phyloP scores from a whole-genome alignment of 1,140 invertebrate genomes.

The Hesperophylax magnus region DNA sequence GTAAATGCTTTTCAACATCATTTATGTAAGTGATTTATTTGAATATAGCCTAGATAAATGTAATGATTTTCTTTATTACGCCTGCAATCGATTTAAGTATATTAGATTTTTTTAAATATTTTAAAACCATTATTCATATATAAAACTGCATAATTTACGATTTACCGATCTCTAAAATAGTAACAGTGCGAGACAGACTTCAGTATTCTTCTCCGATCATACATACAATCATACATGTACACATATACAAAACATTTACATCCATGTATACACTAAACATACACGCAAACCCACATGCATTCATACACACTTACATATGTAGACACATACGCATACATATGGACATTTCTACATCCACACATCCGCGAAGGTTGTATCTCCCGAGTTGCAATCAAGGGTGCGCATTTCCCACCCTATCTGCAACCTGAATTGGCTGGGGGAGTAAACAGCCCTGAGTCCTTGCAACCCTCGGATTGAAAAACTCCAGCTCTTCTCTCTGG shows the following conservation, averaged over 20 bases:
- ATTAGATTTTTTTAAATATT: too few relatives aligned
- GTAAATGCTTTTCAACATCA: too few relatives aligned
- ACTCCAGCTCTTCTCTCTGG: slow-evolving; percentile 1
- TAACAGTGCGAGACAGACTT: background rate
- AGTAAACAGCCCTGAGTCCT: background rate
- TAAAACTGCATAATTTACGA: background rate
- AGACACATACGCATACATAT: too few relatives aligned
- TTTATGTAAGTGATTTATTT: too few relatives aligned
- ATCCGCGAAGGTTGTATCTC: slow-evolving; percentile 18
- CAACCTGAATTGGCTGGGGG: slow-evolving; percentile 23
- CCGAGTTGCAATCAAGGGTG: slow-evolving; percentile 19
- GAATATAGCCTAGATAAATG: too few relatives aligned
- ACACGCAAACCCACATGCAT: too few relatives aligned
- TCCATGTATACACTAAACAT: too few relatives aligned
- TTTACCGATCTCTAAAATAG: background rate
- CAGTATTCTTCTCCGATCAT: background rate
- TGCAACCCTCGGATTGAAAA: slow-evolving; percentile 28
- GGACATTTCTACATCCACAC: background rate
- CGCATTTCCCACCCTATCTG: slow-evolving; percentile 7
- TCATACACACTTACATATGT: too few relatives aligned
- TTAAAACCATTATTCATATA: background rate
- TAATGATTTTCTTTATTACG: too few relatives aligned
- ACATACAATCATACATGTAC: too few relatives aligned
- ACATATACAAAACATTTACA: too few relatives aligned
- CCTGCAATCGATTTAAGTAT: too few relatives aligned